A percentile compares a stretch with the other conserved stretches of the same genome.
Evolutionary conservation across 2,888 invertebrate genomes (phyloP).

Genomic region (Nomada flava): DNA sequence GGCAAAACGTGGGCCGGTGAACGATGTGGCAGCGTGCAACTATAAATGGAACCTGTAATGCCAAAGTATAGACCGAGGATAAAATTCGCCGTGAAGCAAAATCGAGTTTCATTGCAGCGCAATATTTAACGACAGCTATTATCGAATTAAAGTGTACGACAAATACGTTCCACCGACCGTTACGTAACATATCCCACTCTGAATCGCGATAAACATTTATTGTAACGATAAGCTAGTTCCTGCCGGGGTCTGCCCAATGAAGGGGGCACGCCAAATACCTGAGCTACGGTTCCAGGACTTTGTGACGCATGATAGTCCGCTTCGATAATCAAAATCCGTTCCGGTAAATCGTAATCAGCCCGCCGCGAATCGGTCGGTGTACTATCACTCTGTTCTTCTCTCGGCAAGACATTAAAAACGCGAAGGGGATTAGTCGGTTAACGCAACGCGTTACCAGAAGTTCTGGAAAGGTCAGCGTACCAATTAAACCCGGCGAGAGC

Average conservation of each 20-base stretch:
- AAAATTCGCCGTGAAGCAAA: slow-evolving; percentile 6
- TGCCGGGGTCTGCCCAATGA: neutral
- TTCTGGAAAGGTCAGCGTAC: slow-evolving; percentile 29
- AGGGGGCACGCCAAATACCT: neutral
- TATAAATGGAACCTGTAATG: slow-evolving; percentile 68
- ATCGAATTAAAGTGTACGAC: neutral
- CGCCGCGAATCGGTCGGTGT: too few relatives aligned
- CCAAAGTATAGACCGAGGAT: slow-evolving; percentile 48
- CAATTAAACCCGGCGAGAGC: slow-evolving; percentile 9
- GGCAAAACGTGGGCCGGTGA: slow-evolving; percentile 61
- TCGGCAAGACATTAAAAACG: too few relatives aligned
- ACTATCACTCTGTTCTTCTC: too few relatives aligned
- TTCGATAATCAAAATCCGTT: neutral
- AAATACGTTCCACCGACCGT: slow-evolving; percentile 2
- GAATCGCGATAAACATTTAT: neutral
- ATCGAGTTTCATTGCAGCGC: too few relatives aligned
- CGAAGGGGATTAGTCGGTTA: neutral
- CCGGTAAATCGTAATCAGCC: neutral
- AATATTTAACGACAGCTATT: too few relatives aligned
- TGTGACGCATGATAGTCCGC: neutral
- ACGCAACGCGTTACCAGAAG: slow-evolving; percentile 15
- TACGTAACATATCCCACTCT: too few relatives aligned
- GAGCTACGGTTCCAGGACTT: neutral
- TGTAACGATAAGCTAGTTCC: neutral
- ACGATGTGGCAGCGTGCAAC: slow-evolving; percentile 48